phyloP scores from a whole-genome alignment of 2,113 vertebrate species.

The Mobula hypostoma region DNA sequence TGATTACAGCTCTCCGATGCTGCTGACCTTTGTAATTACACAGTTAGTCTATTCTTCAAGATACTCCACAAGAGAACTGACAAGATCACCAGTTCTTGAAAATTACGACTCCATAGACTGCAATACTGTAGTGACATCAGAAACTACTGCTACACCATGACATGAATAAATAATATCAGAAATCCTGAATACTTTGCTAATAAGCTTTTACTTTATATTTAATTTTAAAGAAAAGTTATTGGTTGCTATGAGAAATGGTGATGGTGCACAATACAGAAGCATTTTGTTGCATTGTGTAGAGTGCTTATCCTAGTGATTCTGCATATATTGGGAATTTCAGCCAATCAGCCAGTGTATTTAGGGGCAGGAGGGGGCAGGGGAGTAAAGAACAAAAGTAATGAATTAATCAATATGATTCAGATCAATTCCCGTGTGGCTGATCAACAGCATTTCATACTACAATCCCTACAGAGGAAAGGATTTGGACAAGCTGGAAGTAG shows the following conservation, averaged over 20 bases:
- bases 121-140: too few species aligned
- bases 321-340: neutral
- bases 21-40: slow-evolving; percentile 4
- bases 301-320: neutral
- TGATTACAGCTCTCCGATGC: neutral
- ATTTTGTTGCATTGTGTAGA: neutral
- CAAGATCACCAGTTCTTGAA: neutral
- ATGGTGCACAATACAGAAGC: neutral
- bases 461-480: neutral
- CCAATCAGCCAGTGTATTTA: neutral
- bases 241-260: neutral
- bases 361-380: too few species aligned
- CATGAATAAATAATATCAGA: neutral
- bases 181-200: neutral
- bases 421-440: neutral
- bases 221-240: neutral
- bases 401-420: neutral
- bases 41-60: slow-evolving; percentile 12
- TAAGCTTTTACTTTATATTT: too few species aligned
- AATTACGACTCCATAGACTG: neutral
- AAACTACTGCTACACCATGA: neutral
- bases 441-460: neutral
- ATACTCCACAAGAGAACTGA: neutral
- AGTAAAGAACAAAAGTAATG: neutral
- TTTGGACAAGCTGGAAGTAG: neutral